These are phyloP conservation scores for Plodia interpunctella DNA, from an alignment of 1,140 invertebrate genomes.

Conservation along the genomic window DNA sequence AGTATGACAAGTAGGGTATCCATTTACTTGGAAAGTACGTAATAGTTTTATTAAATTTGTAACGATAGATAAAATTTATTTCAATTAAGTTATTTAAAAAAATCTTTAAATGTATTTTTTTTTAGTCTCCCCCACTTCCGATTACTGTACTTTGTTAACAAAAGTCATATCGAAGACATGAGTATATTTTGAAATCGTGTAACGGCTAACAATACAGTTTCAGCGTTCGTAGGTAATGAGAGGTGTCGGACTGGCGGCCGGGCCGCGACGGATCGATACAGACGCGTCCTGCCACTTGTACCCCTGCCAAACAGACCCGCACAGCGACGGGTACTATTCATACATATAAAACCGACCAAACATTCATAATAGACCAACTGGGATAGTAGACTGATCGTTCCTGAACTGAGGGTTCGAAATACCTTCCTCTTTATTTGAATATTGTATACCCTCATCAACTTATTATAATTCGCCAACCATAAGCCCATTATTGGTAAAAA, in stretches of 20 bases:
- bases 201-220: constrained; percentile 9
- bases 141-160: neutral
- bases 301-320: constrained; percentile 34
- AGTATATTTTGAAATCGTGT: neutral
- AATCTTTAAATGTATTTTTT: no score
- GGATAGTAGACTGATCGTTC: no score
- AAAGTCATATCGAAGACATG: neutral
- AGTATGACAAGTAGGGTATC: neutral
- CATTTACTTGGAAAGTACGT: neutral
- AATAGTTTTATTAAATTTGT: no score
- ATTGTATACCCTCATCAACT: no score
- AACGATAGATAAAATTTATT: no score
- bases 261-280: constrained; percentile 49
- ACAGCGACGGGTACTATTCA: constrained; percentile 18
- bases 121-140: no score
- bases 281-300: constrained; percentile 34
- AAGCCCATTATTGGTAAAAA: no score
- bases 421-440: no score
- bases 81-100: no score
- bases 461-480: no score
- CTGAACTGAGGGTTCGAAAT: no score
- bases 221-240: constrained; percentile 35
- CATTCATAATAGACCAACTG: no score
- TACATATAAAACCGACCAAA: neutral
- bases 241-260: constrained; percentile 38